These are phyloP conservation scores for Smittia aterrima DNA, from an alignment of 2,888 invertebrate genomes.

Conservation along the genomic window DNA sequence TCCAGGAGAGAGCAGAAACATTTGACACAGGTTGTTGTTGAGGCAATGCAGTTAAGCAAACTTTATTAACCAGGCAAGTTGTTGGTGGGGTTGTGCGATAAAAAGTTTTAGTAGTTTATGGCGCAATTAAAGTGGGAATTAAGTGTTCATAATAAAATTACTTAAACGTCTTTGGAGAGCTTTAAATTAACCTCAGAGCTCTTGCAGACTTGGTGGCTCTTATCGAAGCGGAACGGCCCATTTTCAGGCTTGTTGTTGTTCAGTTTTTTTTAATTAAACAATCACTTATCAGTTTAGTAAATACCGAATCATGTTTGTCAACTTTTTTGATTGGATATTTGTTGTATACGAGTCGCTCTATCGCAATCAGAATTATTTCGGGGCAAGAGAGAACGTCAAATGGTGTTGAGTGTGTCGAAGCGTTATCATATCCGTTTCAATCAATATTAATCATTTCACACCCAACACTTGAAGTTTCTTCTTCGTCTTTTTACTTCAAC, in stretches of 20 bases:
- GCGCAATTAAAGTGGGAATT: slow-evolving; percentile 28
- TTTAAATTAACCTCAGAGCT: too few species aligned
- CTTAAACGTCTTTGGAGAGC: too few species aligned
- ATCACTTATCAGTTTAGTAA: slow-evolving; percentile 16
- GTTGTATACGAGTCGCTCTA: background rate
- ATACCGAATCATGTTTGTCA: slow-evolving; percentile 28
- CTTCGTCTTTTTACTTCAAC: background rate
- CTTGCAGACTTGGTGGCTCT: too few species aligned
- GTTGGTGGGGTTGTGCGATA: too few species aligned
- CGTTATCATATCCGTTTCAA: slow-evolving; percentile 39
- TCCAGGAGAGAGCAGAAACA: too few species aligned
- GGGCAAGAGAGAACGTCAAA: background rate
- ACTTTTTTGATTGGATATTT: slow-evolving; percentile 29
- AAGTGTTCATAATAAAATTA: too few species aligned
- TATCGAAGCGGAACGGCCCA: too few species aligned
- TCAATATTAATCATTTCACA: slow-evolving; percentile 39
- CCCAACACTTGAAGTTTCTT: slow-evolving; percentile 2
- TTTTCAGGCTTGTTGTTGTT: too few species aligned
- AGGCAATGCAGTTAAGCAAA: slow-evolving; percentile 36
- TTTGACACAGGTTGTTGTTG: slow-evolving; percentile 32
- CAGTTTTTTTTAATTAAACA: background rate
- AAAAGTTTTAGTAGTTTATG: slow-evolving; percentile 31
- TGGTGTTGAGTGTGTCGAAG: slow-evolving; percentile 29
- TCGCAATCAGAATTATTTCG: background rate
- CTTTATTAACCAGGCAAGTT: too few species aligned